A percentile compares a stretch with the other conserved stretches of the same genome.
Evolutionary conservation across 2,113 vertebrate genomes (phyloP).

Genomic region (Rutilus rutilus): DNA sequence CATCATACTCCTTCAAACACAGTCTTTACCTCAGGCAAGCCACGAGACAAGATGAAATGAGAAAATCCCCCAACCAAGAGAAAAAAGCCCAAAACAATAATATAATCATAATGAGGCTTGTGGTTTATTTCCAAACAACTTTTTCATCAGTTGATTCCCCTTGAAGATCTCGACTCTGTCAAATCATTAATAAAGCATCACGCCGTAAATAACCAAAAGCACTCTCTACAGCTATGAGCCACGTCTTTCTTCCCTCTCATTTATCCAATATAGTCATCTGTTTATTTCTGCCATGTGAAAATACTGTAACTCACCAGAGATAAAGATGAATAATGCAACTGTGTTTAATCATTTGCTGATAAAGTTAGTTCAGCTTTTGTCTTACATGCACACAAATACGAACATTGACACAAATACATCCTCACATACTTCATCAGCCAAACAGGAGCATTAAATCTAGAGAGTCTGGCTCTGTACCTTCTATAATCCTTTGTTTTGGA

Average conservation of each 20-base stretch:
- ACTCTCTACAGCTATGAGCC: constrained; percentile 21
- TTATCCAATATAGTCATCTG: background rate
- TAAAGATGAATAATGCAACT: background rate
- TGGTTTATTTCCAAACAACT: constrained; percentile 17
- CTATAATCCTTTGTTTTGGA: constrained; percentile 24
- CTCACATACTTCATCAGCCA: background rate
- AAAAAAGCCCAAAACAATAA: constrained; percentile 36
- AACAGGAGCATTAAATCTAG: constrained; percentile 3
- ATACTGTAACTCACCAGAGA: constrained; percentile 9
- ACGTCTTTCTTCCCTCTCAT: constrained; percentile 39
- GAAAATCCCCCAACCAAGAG: constrained; percentile 23
- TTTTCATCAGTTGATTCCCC: constrained; percentile 20
- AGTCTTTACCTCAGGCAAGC: constrained; percentile 45
- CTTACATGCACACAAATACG: background rate
- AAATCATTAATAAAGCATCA: constrained; percentile 33
- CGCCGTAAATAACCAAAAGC: constrained; percentile 44
- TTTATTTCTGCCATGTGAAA: background rate
- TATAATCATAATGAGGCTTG: constrained; percentile 36
- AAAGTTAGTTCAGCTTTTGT: constrained; percentile 1
- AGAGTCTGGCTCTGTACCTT: background rate
- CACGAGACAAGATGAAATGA: constrained; percentile 40
- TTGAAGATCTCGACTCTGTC: constrained; percentile 40
- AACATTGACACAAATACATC: background rate
- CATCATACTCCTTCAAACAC: constrained; percentile 29
- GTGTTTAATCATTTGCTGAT: constrained; percentile 7